These are phyloP conservation scores for Plectrocnemia conspersa DNA, from an alignment of 1,140 invertebrate species.

Conservation along the genomic window DNA sequence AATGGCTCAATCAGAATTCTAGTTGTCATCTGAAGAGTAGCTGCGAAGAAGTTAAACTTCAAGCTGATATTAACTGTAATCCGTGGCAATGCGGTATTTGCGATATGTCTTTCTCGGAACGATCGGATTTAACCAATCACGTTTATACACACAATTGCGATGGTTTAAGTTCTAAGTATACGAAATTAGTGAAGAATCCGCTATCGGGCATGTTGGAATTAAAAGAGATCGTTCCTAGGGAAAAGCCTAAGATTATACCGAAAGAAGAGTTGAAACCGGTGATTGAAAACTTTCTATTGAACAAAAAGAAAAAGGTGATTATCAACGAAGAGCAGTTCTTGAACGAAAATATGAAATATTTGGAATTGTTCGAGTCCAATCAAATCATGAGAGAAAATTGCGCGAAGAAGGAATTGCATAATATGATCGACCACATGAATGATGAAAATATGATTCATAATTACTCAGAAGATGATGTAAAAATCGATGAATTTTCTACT, in stretches of 20 bases:
- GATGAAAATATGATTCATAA: constrained; percentile 2
- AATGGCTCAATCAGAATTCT: constrained; percentile 28
- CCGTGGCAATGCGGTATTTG: constrained; percentile 34
- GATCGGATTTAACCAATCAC: constrained; percentile 23
- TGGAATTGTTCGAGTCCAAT: too few species aligned
- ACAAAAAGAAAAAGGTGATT: constrained; percentile 12
- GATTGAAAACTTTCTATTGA: constrained; percentile 23
- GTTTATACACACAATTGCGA: constrained; percentile 27
- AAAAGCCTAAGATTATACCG: constrained; percentile 26
- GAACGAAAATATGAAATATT: too few species aligned
- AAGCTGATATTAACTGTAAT: constrained; percentile 22
- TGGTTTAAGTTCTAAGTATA: constrained; percentile 27
- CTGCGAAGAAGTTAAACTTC: constrained; percentile 27
- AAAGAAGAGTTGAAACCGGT: constrained; percentile 27
- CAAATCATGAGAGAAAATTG: too few species aligned
- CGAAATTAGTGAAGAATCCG: constrained; percentile 32
- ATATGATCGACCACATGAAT: too few species aligned
- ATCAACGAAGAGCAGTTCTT: too few species aligned
- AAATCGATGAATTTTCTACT: background rate
- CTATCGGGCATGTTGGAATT: constrained; percentile 31
- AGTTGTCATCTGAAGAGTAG: constrained; percentile 29
- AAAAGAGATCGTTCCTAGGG: constrained; percentile 30
- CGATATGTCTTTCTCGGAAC: constrained; percentile 22
- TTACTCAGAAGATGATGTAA: background rate
- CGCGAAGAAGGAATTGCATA: too few species aligned